phyloP scores from a whole-genome alignment of 2,888 invertebrate species.

The Leptinotarsa peninsularis region DNA sequence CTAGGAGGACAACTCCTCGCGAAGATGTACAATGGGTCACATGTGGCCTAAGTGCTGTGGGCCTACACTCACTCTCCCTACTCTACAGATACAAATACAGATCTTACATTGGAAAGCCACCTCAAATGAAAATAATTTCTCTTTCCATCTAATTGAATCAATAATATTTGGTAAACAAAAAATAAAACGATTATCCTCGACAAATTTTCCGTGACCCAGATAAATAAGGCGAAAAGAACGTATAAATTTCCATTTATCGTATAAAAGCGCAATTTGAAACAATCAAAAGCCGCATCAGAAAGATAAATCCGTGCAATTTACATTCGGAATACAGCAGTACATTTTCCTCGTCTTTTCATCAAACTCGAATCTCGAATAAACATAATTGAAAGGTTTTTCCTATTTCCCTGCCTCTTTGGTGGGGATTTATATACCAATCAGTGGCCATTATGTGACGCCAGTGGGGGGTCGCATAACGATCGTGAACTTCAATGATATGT shows the following conservation, averaged over 20 bases:
- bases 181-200: not conserved
- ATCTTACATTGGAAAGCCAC: no score
- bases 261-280: slow-evolving; percentile 36
- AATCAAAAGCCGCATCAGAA: slow-evolving; percentile 28
- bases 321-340: slow-evolving; percentile 28
- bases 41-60: no score
- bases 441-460: slow-evolving; percentile 59
- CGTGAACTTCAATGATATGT: slow-evolving; percentile 63
- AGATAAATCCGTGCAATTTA: slow-evolving; percentile 34
- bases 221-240: slow-evolving; percentile 5
- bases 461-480: slow-evolving; percentile 59
- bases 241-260: slow-evolving; percentile 28
- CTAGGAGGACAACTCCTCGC: no score
- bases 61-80: no score
- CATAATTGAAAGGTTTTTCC: slow-evolving; percentile 58
- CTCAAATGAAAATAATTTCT: no score
- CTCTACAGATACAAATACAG: no score
- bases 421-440: slow-evolving; percentile 58
- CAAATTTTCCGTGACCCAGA: not conserved
- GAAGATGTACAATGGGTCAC: no score
- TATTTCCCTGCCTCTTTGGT: slow-evolving; percentile 43
- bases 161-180: no score
- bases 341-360: slow-evolving; percentile 32
- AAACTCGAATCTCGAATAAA: slow-evolving; percentile 52
- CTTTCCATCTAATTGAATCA: no score